A percentile compares a stretch with the other conserved stretches of the same genome.
Conservation (phyloP, 2,113 vertebrate genomes). For the Apodemus sylvaticus region DNA sequence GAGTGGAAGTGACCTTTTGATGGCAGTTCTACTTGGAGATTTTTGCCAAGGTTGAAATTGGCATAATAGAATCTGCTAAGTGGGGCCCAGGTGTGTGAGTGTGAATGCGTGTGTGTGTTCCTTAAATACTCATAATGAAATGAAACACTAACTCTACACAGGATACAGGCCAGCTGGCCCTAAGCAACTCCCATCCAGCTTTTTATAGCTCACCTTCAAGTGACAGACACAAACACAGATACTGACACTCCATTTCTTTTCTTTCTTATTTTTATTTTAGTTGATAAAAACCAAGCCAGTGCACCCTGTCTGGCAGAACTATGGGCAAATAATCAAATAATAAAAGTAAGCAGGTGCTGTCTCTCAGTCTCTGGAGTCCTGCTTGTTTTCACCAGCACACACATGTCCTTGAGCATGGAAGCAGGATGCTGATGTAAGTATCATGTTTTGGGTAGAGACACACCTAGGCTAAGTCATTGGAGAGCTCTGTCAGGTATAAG, state of each 20-base stretch:
- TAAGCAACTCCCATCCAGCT: constrained; percentile 24
- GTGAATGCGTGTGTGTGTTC: not conserved
- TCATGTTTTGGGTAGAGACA: not conserved
- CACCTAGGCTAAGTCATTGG: not conserved
- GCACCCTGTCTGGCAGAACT: not conserved
- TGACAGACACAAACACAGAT: constrained; percentile 30
- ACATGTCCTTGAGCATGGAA: not conserved
- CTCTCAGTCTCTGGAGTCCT: not conserved
- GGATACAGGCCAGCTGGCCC: constrained; percentile 17
- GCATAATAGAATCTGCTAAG: constrained; percentile 58
- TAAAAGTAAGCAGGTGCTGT: not conserved
- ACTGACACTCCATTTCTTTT: not conserved
- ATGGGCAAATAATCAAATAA: not conserved
- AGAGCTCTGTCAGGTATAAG: not conserved
- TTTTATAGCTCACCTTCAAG: constrained; percentile 62
- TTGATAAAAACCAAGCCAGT: not conserved
- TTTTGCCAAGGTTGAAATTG: constrained; percentile 70
- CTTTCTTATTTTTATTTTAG: not conserved
- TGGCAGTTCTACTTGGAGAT: constrained; percentile 48
- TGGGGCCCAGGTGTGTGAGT: constrained; percentile 44
- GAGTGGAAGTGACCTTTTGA: constrained; percentile 82
- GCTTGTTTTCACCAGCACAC: not conserved
- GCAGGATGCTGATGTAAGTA: not conserved
- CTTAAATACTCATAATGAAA: constrained; percentile 63
- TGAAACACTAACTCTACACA: constrained; percentile 45